Base-by-base conservation (phyloP, 2,797 vertebrate species). In the Melanotaenia trifasciata region DNA sequence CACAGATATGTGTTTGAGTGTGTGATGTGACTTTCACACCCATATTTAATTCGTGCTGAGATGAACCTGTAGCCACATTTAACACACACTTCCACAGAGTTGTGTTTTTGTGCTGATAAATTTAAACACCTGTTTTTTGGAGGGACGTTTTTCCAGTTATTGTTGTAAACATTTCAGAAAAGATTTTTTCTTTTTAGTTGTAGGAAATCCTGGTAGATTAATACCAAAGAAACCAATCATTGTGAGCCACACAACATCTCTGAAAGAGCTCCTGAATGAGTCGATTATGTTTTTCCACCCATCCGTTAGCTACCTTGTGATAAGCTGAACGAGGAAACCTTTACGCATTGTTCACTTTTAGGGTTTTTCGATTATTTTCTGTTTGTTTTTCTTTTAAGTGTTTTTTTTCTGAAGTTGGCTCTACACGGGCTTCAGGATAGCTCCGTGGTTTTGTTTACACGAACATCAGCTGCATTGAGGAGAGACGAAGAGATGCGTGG, bases 141-240 rank as follows among this genome's bases (percentile, higher is more conserved):
- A 54, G 20, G 67, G 30, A 0, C 8, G 67, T 38, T 53, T 75
- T 85, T 79, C 47, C 60, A 32, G 2, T 84, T 69, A 54, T 73
- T 33, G 10, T 1, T 78, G 68, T 61, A 24, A 60, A 53, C 24
- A 71, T 38, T 80, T 76, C 28, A 62, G 11, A 69, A 38, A 45
- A 22, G 20, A 50, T 22, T 50, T 38, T 13, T 38, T 38, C 2
- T 45, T 45, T 45, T 50, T 36, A 74, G 58, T 79, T 71, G 54
- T 81, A 75, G 64, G 72, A 78, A 76, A 57, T 74, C 70, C 70
- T 57, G 72, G 77, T 90, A 83, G 83, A 92, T 89, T 84, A 84
- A 94, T 92, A 92, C 94, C 94, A 95, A 95, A 95, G 94, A 95
- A 90, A 82, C 83, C 80, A 71, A 64, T 84, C 82, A 82, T 88